A percentile compares a stretch with the other conserved stretches of the same genome.
phyloP scores from a whole-genome alignment of 2,888 invertebrate species.

The Apantesis nais region DNA sequence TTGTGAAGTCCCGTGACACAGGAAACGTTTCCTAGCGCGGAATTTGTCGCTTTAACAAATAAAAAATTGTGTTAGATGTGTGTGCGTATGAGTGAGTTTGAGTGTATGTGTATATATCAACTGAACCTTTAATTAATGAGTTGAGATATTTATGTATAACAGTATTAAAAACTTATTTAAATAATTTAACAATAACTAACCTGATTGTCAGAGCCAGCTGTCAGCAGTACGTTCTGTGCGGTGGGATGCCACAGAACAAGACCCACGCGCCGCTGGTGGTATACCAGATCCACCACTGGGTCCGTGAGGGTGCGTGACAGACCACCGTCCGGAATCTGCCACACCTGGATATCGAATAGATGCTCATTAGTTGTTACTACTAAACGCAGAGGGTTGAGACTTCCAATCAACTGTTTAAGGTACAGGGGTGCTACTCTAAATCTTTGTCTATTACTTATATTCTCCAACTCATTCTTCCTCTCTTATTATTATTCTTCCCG shows the following conservation, averaged over 20 bases:
- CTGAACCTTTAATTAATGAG: neutral
- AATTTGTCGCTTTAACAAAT: too few relatives aligned
- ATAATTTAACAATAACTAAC: constrained; percentile 63
- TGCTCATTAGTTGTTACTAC: neutral
- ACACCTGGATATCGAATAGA: constrained; percentile 85
- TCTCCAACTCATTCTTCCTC: too few relatives aligned
- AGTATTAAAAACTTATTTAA: too few relatives aligned
- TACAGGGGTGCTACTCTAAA: too few relatives aligned
- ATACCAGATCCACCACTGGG: constrained; percentile 96
- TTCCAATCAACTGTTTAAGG: too few relatives aligned
- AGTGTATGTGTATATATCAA: neutral
- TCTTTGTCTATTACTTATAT: too few relatives aligned
- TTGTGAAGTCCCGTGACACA: too few relatives aligned
- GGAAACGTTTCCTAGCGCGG: too few relatives aligned
- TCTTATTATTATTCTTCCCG: too few relatives aligned
- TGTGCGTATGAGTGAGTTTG: neutral
- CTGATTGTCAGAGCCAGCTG: constrained; percentile 97
- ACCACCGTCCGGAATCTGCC: constrained; percentile 98
- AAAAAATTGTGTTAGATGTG: too few relatives aligned
- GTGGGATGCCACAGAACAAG: constrained; percentile 98
- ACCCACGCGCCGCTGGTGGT: constrained; percentile 96
- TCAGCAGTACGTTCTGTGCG: constrained; percentile 96
- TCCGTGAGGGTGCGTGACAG: constrained; percentile 95
- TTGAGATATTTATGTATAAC: too few relatives aligned
- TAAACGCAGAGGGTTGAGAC: neutral